Base-by-base conservation (phyloP, 1,140 invertebrate species). In the Pseudomyrmex flavicornis region DNA sequence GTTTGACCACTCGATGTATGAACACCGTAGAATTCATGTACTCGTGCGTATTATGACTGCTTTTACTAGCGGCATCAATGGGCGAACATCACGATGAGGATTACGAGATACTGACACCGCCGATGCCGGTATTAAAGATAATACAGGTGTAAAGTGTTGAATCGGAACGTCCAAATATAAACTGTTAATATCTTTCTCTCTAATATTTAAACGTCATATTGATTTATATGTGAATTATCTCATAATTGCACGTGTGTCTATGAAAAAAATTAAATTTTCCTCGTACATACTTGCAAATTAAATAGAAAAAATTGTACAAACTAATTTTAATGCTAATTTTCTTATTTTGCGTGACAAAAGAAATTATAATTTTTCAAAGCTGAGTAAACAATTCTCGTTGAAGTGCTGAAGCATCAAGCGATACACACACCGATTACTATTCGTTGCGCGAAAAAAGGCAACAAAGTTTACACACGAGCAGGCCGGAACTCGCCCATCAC, bases 1-100 rank as follows among this genome's bases (percentile, higher is more conserved):
- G 26, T 69, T 69, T 66, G 54, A 52, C 76, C 66, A 70, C 76
- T 70, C 66, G 66, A 50, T 17, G 65, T 3, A n/a, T 46, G 20
- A 10, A 70, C 52, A 65, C n/a, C 61, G 74, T 65, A 65, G 74
- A 72, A 80, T 72, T 80, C 35, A 80, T 80, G 50, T 70, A 58
- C 66, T 62, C 54, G 48, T 12, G n/a, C 20, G 52, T 70, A 70
- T 58, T 59, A 70, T 54, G 54, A 58, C 44, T 58, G 46, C 76
- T 70, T 70, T 79, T 70, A 79, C 65, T 35, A 58, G 76, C 20
- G 44, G 7, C 70, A 70, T 79, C 76, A 70, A 70, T 79, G 76
- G 44, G 26, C 54, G 65, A 70, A 22, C 66, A 70, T 79, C 20
- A 66, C 52, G 65, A 79, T 56, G 54, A 58, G 44, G 65, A 59